A percentile compares a stretch with the other conserved stretches of the same genome.
Conservation (phyloP, 2,113 vertebrate genomes). For the Cyrtonyx montezumae region DNA sequence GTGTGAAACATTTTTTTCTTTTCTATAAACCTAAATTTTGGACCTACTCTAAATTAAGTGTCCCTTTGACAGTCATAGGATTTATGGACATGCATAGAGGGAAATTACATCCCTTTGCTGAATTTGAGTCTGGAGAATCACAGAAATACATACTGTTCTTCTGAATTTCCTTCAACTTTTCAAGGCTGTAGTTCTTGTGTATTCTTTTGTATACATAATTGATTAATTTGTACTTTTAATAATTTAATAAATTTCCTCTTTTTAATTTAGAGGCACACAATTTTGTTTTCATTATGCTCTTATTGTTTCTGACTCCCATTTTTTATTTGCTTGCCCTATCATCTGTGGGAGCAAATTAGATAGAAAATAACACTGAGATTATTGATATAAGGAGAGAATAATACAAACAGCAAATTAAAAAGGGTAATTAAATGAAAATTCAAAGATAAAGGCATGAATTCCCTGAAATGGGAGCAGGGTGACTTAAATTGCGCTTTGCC, state of each 20-base stretch:
- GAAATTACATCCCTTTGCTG: slow-evolving; percentile 65
- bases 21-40: slow-evolving; percentile 47
- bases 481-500: slow-evolving; percentile 17
- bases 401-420: slow-evolving; percentile 16
- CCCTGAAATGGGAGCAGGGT: not conserved
- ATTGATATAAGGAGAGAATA: slow-evolving; percentile 41
- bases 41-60: slow-evolving; percentile 50
- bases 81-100: slow-evolving; percentile 53
- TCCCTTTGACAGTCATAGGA: slow-evolving; percentile 76
- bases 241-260: slow-evolving; percentile 60
- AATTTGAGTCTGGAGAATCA: slow-evolving; percentile 66
- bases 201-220: slow-evolving; percentile 74
- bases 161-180: slow-evolving; percentile 70
- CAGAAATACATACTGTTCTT: slow-evolving; percentile 68
- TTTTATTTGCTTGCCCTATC: slow-evolving; percentile 20
- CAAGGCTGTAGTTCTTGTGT: slow-evolving; percentile 66
- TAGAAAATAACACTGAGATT: slow-evolving; percentile 42
- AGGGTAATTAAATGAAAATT: slow-evolving; percentile 17
- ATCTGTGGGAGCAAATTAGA: slow-evolving; percentile 36
- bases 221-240: slow-evolving; percentile 74
- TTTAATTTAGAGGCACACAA: slow-evolving; percentile 61
- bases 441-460: not conserved
- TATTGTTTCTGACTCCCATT: slow-evolving; percentile 60
- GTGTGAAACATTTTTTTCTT: slow-evolving; percentile 2
- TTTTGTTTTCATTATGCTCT: slow-evolving; percentile 59